These are phyloP conservation scores for Melanchra persicariae DNA, from an alignment of 2,888 invertebrate genomes.

Conservation along the genomic window DNA sequence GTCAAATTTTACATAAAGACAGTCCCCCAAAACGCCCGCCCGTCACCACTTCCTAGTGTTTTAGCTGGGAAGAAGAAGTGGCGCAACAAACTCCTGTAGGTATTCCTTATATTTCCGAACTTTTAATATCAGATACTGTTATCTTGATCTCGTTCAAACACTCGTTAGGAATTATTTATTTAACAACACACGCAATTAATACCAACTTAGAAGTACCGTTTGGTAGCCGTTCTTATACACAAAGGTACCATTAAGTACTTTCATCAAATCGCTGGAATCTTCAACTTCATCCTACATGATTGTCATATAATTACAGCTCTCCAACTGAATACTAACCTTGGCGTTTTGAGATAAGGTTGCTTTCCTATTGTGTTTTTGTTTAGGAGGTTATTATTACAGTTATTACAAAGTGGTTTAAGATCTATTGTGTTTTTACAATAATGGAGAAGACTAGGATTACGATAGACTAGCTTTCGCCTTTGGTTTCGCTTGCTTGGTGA, in stretches of 20 bases:
- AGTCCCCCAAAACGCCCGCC: too few relatives aligned
- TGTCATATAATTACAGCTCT: conserved; percentile 28
- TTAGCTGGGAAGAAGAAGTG: too few relatives aligned
- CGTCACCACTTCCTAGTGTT: too few relatives aligned
- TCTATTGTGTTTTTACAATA: conserved; percentile 47
- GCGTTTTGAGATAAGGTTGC: not conserved
- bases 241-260: conserved; percentile 34
- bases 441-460: conserved; percentile 15
- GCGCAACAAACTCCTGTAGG: too few relatives aligned
- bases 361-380: conserved; percentile 15
- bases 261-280: conserved; percentile 29
- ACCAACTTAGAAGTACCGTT: conserved; percentile 26
- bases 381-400: not conserved
- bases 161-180: not conserved
- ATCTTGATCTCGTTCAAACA: not conserved
- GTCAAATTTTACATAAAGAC: too few relatives aligned
- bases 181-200: not conserved
- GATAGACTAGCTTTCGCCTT: conserved; percentile 39
- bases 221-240: conserved; percentile 25
- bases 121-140: not conserved
- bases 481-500: conserved; percentile 41
- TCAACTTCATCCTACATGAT: conserved; percentile 20
- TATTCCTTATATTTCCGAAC: not conserved
- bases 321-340: conserved; percentile 7
- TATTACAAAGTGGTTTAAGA: conserved; percentile 21